Evolutionary conservation across 1,140 invertebrate species (phyloP).

Genomic region (Lamellibrachia luymesi): DNA sequence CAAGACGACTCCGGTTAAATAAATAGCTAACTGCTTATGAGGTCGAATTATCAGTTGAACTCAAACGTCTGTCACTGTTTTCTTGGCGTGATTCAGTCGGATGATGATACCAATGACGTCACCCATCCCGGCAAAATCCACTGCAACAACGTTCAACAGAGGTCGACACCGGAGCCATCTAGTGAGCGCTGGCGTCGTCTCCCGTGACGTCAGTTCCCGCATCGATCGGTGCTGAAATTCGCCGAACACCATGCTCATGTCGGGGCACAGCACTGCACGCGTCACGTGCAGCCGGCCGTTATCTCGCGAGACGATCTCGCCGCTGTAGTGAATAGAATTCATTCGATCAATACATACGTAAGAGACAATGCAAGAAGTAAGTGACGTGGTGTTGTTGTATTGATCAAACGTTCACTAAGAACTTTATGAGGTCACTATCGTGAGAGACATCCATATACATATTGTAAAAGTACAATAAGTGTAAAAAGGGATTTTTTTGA

Average conservation of each 20-base stretch:
- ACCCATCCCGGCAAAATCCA: slow-evolving; percentile 23
- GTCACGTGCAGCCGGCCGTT: slow-evolving; percentile 9
- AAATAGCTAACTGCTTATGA: not conserved
- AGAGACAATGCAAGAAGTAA: too few species aligned
- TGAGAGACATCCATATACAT: too few species aligned
- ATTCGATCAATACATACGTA: too few species aligned
- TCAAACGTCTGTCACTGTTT: slow-evolving; percentile 13
- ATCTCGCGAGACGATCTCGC: slow-evolving; percentile 2
- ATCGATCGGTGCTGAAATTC: slow-evolving; percentile 25
- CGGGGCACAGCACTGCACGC: slow-evolving; percentile 26
- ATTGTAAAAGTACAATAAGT: too few species aligned
- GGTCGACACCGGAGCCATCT: slow-evolving; percentile 10
- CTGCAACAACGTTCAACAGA: slow-evolving; percentile 23
- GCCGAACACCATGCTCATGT: slow-evolving; percentile 31
- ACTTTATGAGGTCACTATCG: too few species aligned
- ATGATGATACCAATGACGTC: slow-evolving; percentile 16
- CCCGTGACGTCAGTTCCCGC: slow-evolving; percentile 21
- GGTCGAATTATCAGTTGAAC: not conserved
- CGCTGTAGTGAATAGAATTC: not conserved
- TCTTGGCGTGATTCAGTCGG: slow-evolving; percentile 17
- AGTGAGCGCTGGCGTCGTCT: slow-evolving; percentile 14
- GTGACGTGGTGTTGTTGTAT: too few species aligned
- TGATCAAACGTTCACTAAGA: too few species aligned
- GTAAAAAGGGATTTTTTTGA: too few species aligned
- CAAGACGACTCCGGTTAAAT: not conserved